Base-by-base conservation (phyloP, 2,113 vertebrate species). In the Cyanistes caeruleus region DNA sequence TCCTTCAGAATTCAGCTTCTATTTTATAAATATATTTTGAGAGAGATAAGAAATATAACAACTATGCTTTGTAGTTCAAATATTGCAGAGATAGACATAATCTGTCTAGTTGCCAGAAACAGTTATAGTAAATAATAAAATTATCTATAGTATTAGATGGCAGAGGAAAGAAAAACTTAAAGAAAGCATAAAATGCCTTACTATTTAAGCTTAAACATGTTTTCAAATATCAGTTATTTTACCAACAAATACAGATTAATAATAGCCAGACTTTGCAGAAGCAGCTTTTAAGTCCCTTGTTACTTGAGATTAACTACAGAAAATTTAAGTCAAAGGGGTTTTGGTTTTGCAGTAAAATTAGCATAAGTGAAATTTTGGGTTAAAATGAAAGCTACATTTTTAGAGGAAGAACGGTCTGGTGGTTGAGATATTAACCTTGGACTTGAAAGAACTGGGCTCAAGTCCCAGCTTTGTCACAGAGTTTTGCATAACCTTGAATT, bases 401-500 rank as follows among this genome's bases (percentile, higher is more conserved):
- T 79, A 62, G 52, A 58, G 27, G 16, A 88, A 59, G 33, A 74
- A 90, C 2, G 1, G 20, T 78, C 60, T 79, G 48, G 67, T 94
- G 51, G 59, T 25, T 80, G 59, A 94, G 82, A 49, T 69, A 91
- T 69, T 95, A 89, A 77, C 82, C 67, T 74, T 65, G 67, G 75
- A 51, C 31, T 80, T 15, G 9, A 73, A 92, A 76, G 48, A 82
- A 56, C 1, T 82, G 62, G 87, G 87, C 87, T 96, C 20, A 60
- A 63, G 51, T 91, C 78, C 91, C 89, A 87, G 78, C 46, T 93
- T 81, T 80, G 35, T 70, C 70, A 91, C 48, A 23, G 74, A 70
- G 30, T 74, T 91, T 89, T 93, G 70, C 75, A 62, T 67, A 89
- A 93, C 78, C 78, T 90, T 83, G 63, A 90, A 85, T 85, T 76